Percentiles rank a stretch among this genome's conserved stretches.
Conservation (phyloP, 2,888 invertebrate genomes). For the Steinernema hermaphroditum region DNA sequence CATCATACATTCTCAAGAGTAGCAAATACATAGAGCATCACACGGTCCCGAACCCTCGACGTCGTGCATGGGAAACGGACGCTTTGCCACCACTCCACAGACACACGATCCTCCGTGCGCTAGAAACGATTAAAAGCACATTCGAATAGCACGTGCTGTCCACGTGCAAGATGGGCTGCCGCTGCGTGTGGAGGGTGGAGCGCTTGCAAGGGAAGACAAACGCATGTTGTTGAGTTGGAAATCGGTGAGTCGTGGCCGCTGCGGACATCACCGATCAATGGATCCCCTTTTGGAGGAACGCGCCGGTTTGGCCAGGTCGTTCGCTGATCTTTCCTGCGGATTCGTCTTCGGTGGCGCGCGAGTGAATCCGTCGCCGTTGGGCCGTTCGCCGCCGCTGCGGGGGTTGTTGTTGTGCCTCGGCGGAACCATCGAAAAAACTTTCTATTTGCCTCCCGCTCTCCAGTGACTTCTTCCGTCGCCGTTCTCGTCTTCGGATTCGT, state of each 20-base stretch:
- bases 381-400: too few relatives aligned
- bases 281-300: slow-evolving; percentile 3
- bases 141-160: background rate
- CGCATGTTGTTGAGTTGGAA: slow-evolving; percentile 13
- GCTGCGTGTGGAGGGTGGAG: slow-evolving; percentile 10
- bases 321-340: too few relatives aligned
- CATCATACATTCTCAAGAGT: background rate
- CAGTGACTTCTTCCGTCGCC: too few relatives aligned
- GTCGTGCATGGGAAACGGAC: background rate
- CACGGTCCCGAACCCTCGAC: background rate
- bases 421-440: too few relatives aligned
- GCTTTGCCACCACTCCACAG: background rate
- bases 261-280: background rate
- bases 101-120: background rate
- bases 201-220: background rate
- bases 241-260: background rate
- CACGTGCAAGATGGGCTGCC: slow-evolving; percentile 14
- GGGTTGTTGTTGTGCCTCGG: too few relatives aligned
- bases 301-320: too few relatives aligned
- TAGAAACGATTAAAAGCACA: background rate
- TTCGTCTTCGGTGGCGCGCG: too few relatives aligned
- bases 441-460: too few relatives aligned
- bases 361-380: too few relatives aligned
- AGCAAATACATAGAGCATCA: background rate
- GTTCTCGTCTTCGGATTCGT: background rate